Evolutionary conservation across 2,113 vertebrate genomes (phyloP).

Genomic region (Triplophysa rosa): DNA sequence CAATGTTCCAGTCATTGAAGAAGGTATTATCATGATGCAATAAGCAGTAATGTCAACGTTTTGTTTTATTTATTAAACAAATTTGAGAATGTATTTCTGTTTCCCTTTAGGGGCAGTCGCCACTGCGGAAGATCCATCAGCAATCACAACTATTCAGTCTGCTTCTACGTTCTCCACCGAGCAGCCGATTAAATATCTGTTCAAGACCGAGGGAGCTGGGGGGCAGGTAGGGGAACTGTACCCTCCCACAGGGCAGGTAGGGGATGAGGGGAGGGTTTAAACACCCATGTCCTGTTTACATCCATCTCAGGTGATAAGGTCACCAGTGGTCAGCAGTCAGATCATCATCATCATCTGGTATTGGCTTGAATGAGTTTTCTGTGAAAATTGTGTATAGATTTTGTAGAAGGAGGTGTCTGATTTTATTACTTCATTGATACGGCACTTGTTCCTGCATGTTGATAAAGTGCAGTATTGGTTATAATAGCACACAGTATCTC

Average conservation of each 20-base stretch:
- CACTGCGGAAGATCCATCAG: slow-evolving; percentile 88
- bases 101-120: slow-evolving; percentile 79
- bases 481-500: too few relatives aligned
- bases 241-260: slow-evolving; percentile 58
- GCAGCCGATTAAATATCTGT: slow-evolving; percentile 90
- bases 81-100: neutral
- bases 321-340: neutral
- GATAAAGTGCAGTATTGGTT: too few relatives aligned
- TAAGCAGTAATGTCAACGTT: neutral
- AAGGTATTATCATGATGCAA: slow-evolving; percentile 62
- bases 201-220: slow-evolving; percentile 89
- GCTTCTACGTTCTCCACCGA: slow-evolving; percentile 84
- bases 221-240: slow-evolving; percentile 78
- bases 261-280: slow-evolving; percentile 35
- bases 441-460: too few relatives aligned
- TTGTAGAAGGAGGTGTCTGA: too few relatives aligned
- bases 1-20: slow-evolving; percentile 69
- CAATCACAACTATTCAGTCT: slow-evolving; percentile 90
- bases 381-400: neutral
- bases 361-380: too few relatives aligned
- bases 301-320: neutral
- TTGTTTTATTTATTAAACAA: neutral
- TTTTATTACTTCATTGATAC: too few relatives aligned
- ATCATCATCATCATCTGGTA: too few relatives aligned
- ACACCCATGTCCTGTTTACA: neutral